A percentile compares a stretch with the other conserved stretches of the same genome.
Evolutionary conservation across 2,888 invertebrate genomes (phyloP).

Genomic region (Alviniconcha strummeri): DNA sequence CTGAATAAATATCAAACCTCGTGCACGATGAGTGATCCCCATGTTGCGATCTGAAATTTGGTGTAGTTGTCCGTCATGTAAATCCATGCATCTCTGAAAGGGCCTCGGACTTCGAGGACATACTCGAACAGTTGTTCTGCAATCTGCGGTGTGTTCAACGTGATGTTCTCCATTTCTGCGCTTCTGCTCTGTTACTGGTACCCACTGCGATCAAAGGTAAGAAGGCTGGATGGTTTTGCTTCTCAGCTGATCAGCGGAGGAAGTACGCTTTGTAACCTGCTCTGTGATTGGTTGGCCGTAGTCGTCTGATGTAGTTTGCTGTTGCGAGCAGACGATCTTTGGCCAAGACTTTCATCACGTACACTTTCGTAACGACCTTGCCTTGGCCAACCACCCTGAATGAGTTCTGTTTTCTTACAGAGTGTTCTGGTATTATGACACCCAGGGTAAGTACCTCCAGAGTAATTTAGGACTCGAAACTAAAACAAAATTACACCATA

Average conservation of each 20-base stretch:
- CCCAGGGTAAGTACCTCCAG: too few relatives aligned
- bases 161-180: slow-evolving; percentile 27
- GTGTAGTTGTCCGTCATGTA: slow-evolving; percentile 61
- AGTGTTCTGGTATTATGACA: too few relatives aligned
- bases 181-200: neutral
- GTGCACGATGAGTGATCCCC: slow-evolving; percentile 64
- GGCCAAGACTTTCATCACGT: too few relatives aligned
- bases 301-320: slow-evolving; percentile 15
- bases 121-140: slow-evolving; percentile 26
- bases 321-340: slow-evolving; percentile 13
- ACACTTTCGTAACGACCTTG: too few relatives aligned
- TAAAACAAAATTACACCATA: too few relatives aligned
- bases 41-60: slow-evolving; percentile 65
- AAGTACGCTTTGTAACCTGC: slow-evolving; percentile 29
- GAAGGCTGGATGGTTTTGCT: neutral
- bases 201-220: neutral
- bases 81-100: slow-evolving; percentile 50
- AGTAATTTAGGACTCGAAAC: too few relatives aligned
- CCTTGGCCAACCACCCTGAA: too few relatives aligned
- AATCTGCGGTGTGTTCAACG: slow-evolving; percentile 13
- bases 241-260: slow-evolving; percentile 37
- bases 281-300: slow-evolving; percentile 46
- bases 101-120: slow-evolving; percentile 29
- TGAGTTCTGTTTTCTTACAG: too few relatives aligned
- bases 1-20: slow-evolving; percentile 52